Base-by-base conservation (phyloP, 2,797 vertebrate species). In the Podarcis siculus region DNA sequence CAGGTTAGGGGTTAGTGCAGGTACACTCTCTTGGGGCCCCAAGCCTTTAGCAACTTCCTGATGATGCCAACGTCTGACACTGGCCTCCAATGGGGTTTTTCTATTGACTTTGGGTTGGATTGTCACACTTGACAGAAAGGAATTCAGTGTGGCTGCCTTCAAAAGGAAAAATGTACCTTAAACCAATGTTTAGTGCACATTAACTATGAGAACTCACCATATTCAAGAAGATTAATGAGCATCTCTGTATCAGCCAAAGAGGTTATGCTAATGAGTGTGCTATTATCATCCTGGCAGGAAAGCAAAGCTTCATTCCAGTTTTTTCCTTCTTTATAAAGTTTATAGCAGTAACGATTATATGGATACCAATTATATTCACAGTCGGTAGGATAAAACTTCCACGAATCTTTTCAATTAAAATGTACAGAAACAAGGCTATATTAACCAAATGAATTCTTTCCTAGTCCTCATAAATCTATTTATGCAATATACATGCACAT, bases 201-300 rank as follows among this genome's bases (percentile, higher is more conserved):
- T 86, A 90, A 78, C 86, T 61, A 78, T 61, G 35, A 1, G 80
- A 79, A 92, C 98, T 98, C 91, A 99, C 98, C 96, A 72, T 96
- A 96, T 92, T 94, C 88, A 88, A 99, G 95, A 39, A 98, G 94
- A 35, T 90, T 93, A 82, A 97, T 89, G 79, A 99, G 95, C 87
- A 98, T 95, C 91, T 99, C 98, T 93, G 97, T 95, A 73, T 99
- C 98, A 89, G 98, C 97, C 91, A 98, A 92, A 1, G 98, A 98
- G 85, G 93, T 96, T 66, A 99, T 76, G 91, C 97, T 98, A 94
- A 97, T 95, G 87, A 99, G 96, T 76, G 96, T 91, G 17, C 98
- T 97, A 5, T 93, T 94, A 35, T 94, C 92, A 90, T 95, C 95
- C 67, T 90, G 94, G 94, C 99, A 99, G 3, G 97, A 96, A 42